Conservation (phyloP, 1,140 invertebrate species). For the Drosophila nannoptera region DNA sequence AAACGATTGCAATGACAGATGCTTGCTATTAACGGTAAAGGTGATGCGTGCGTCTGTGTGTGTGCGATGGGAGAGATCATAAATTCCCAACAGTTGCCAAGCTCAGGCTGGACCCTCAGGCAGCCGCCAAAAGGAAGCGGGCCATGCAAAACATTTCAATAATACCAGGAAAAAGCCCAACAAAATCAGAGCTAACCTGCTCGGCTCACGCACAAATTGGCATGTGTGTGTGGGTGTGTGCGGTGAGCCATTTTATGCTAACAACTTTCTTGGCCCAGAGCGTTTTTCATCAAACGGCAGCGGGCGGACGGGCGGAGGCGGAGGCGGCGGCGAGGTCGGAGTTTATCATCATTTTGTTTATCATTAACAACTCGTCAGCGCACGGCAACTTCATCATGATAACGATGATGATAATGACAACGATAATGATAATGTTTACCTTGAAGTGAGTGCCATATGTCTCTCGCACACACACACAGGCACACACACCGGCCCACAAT, state of each 20-base stretch:
- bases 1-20: conserved; percentile 54
- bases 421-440: conserved; percentile 16
- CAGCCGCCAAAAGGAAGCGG: conserved; percentile 14
- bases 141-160: conserved; percentile 51
- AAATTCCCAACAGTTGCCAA: conserved; percentile 39
- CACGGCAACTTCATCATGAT: conserved; percentile 6
- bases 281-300: conserved; percentile 35
- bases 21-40: conserved; percentile 43
- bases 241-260: conserved; percentile 52
- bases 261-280: conserved; percentile 48
- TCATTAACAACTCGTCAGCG: conserved; percentile 49
- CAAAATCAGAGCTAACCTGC: conserved; percentile 30
- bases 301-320: too few species aligned
- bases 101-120: conserved; percentile 15
- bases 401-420: conserved; percentile 2
- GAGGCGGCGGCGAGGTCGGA: conserved; percentile 1
- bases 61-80: conserved; percentile 16
- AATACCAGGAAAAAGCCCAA: conserved; percentile 25
- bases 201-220: conserved; percentile 19
- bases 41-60: conserved; percentile 16
- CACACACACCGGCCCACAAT: background rate
- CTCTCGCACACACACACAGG: conserved; percentile 26
- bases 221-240: conserved; percentile 23
- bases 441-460: conserved; percentile 43
- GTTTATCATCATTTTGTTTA: conserved; percentile 49